phyloP scores from a whole-genome alignment of 2,797 vertebrate genomes.

The Platyrinchus mystaceus region DNA sequence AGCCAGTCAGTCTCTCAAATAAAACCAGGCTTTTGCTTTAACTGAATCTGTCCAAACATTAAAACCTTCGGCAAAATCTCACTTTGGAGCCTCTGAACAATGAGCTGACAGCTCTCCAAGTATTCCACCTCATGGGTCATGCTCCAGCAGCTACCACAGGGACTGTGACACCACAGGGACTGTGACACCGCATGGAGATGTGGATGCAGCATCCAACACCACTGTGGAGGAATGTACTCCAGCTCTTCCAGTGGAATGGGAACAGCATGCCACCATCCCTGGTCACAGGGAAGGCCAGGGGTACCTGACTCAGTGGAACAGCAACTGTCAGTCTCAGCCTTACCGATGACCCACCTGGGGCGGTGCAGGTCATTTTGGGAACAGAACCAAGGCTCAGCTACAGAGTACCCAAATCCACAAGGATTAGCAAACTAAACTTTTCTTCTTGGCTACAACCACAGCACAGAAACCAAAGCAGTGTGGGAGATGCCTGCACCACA shows the following conservation, averaged over 20 bases:
- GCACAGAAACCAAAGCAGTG: neutral
- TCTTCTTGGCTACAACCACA: neutral
- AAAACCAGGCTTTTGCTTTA: neutral
- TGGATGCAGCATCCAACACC: neutral
- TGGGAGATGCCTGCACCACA: neutral
- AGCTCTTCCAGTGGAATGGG: neutral
- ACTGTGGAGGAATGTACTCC: neutral
- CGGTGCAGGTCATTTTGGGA: accelerated
- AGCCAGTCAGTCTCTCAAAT: neutral
- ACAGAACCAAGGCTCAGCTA: neutral
- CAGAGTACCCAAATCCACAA: neutral
- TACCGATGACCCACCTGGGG: neutral
- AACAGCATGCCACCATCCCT: neutral
- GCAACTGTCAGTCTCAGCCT: neutral
- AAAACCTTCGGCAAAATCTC: neutral
- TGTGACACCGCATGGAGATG: accelerated
- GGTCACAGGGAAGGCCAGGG: neutral
- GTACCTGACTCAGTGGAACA: neutral
- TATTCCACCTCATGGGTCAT: neutral
- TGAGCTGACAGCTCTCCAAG: neutral
- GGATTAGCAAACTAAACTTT: neutral
- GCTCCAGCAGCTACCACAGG: neutral
- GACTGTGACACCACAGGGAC: accelerated
- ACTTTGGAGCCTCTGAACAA: neutral
- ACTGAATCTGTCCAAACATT: neutral